Evolutionary conservation across 2,113 vertebrate species (phyloP), one percentile per base, ranked within the genome.

Genomic region (Sturnira hondurensis): DNA sequence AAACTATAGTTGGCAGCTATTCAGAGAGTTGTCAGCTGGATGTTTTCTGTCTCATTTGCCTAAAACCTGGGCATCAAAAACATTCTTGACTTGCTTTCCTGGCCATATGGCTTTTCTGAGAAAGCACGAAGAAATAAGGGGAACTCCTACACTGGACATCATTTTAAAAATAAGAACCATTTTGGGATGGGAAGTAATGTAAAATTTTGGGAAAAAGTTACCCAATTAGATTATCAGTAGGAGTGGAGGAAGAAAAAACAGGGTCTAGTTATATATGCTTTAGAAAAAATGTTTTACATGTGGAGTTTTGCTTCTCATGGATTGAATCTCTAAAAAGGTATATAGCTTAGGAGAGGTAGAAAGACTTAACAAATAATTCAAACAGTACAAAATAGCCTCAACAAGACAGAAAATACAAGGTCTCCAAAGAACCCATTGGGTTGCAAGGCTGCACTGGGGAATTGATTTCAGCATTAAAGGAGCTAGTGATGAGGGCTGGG

Each of bases 31-130:
- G 26, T 86, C 31, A 61, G 28, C 80, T 94, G 50, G 47, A 70
- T 90, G 54, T 89, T 71, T 76, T 76, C 33, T 41, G 17, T 73
- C 36, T 84, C 31, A 45, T 89, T 91, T 82, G 16, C 81, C 67
- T 88, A 41, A 47, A 94, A 65, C 31, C 24, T 28, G 14, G 61
- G 54, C 36, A 36, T 54, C 81, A 70, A 33, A 93, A 80, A 47
- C 45, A 76, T 94, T 81, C 17, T 26, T 87, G 38, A 61, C 47
- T 96, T 93, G 68, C 41, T 93, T 73, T 83, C 67, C n/a, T 82
- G 61, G 74, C 95, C 84, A 95, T 86, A 93, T 95, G 84, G 61
- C 89, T 95, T 95, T 56, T 93, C 85, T 63, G 56, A 74, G 81
- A 85, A 92, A 90, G 50, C 56, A 70, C 41, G 70, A 93, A 88